phyloP scores from a whole-genome alignment of 2,113 vertebrate species.

The Oenanthe melanoleuca region DNA sequence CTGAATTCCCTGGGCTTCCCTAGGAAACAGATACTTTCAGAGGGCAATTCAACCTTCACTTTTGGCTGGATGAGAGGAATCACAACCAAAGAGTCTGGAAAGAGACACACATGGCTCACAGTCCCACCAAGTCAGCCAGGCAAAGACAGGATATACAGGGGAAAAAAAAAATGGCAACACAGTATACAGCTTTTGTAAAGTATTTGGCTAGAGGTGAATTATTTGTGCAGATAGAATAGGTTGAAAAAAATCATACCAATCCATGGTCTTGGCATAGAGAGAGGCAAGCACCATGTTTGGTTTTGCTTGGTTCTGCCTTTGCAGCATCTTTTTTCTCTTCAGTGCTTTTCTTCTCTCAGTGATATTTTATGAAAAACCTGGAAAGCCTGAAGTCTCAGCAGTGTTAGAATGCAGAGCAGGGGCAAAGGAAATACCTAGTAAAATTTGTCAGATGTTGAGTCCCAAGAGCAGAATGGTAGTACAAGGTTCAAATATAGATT shows the following conservation, averaged over 20 bases:
- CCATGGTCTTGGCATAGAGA: not conserved
- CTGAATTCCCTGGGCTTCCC: not conserved
- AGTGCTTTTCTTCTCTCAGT: not conserved
- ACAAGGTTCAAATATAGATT: not conserved
- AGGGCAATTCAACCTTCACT: not conserved
- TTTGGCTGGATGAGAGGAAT: not conserved
- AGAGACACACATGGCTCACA: not conserved
- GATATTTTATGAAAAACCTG: not conserved
- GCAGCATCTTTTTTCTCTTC: not conserved
- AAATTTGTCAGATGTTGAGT: not conserved
- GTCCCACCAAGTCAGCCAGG: not conserved
- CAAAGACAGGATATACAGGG: not conserved
- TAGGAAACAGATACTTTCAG: not conserved
- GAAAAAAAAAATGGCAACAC: not conserved
- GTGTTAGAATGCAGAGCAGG: rapidly evolving
- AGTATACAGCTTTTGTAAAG: not conserved
- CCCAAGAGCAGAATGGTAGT: not conserved
- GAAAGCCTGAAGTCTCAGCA: not conserved
- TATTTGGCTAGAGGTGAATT: not conserved
- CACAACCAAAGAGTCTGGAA: not conserved
- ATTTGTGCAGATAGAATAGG: not conserved
- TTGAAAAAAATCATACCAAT: not conserved
- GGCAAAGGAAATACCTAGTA: not conserved
- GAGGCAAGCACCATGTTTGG: not conserved
- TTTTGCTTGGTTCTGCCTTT: not conserved